Evolutionary conservation across 2,113 vertebrate genomes (phyloP), one percentile per base, ranked within the genome.

Genomic region (Varanus komodoensis): DNA sequence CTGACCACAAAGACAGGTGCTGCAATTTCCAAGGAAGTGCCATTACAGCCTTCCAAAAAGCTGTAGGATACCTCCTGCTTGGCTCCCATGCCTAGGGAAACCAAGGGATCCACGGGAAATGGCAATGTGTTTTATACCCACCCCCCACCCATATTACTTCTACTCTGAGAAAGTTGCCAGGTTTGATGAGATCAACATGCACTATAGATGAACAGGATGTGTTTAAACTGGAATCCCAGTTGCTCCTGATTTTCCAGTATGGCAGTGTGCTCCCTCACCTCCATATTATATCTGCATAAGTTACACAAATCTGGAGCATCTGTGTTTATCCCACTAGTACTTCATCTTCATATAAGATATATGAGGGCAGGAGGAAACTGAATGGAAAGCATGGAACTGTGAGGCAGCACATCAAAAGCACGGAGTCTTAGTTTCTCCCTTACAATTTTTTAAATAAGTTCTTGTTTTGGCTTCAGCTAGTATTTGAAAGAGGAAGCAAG

Each of bases 231-330:
- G 38, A 44, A 44, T 44, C 38, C 38, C 38, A 44, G 38, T 44
- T 44, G 38, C 38, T 44, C 38, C 38, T 44, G 38, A 44, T 44
- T 44, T 44, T 44, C 38, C 38, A 44, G 38, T 44, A 44, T 44
- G 38, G 38, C 38, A 44, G 38, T 44, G 38, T 44, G 38, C 38
- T 44, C 38, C 38, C 38, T 3, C 38, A 44, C 38, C 25, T 29
- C 25, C 25, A 71, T 71, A 71, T 32, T 71, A n/a, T 12, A 32
- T 74, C n/a, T n/a, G 71, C 9, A 32, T 0, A 0, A 74, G 29
- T 34, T 61, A 17, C 54, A 34, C 29, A 38, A 64, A 86, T 57
- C 44, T 27, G 74, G 3, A 23, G 21, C 25, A 57, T 50, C 21
- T 34, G 52, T 19, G 11, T 27, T 52, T 7, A 15, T 29, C 23